Evolutionary conservation across 2,113 vertebrate genomes (phyloP).

Genomic region (Oreochromis spilurus): DNA sequence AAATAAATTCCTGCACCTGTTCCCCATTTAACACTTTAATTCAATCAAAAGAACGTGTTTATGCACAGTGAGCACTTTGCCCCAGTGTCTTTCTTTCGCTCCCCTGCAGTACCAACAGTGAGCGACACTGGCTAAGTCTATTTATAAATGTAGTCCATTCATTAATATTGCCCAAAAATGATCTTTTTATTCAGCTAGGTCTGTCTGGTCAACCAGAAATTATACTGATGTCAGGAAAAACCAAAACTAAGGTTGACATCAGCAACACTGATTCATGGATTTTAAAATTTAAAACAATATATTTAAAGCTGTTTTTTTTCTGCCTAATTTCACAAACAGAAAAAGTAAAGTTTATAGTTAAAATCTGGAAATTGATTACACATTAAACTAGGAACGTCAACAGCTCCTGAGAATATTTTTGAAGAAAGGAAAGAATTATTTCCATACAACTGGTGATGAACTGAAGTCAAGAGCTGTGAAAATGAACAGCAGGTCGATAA

Average conservation of each 20-base stretch:
- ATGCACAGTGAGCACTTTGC: neutral
- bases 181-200: neutral
- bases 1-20: neutral
- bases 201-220: neutral
- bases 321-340: neutral
- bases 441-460: slow-evolving; percentile 27
- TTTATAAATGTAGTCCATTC: neutral
- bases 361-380: neutral
- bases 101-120: neutral
- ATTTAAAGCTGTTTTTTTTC: neutral
- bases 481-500: slow-evolving; percentile 53
- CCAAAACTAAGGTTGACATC: neutral
- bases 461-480: slow-evolving; percentile 43
- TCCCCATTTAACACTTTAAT: neutral
- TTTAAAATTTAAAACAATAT: neutral
- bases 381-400: neutral
- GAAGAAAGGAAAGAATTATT: neutral
- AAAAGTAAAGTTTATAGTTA: neutral
- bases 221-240: neutral
- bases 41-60: neutral
- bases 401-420: neutral
- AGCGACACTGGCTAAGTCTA: neutral
- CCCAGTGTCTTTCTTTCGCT: neutral
- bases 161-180: neutral
- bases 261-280: neutral